These are phyloP conservation scores for Amblyopsis hoosieri DNA, from an alignment of 2,797 vertebrate species.

Conservation along the genomic window DNA sequence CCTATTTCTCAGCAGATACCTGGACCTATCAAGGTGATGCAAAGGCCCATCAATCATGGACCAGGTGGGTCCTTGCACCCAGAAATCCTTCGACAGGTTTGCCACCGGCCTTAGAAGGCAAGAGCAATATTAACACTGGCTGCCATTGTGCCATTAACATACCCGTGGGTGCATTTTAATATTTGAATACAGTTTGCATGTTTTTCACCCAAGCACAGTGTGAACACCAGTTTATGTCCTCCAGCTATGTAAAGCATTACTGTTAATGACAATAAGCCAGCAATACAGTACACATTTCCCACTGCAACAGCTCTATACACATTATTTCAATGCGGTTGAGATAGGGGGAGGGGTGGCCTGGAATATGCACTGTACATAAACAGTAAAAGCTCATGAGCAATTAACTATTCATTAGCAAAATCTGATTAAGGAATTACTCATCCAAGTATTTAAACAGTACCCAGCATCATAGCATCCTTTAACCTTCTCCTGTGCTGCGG, in stretches of 20 bases:
- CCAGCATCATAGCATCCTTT: constrained; percentile 48
- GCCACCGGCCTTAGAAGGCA: constrained; percentile 23
- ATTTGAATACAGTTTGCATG: constrained; percentile 52
- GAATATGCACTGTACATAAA: constrained; percentile 53
- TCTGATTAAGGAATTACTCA: constrained; percentile 65
- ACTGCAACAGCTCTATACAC: constrained; percentile 10
- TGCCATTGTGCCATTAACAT: constrained; percentile 17
- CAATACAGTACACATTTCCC: constrained; percentile 37
- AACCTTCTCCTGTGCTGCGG: constrained; percentile 22
- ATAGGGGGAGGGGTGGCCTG: constrained; percentile 17
- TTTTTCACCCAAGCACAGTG: constrained; percentile 51
- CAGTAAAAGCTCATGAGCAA: constrained; percentile 54
- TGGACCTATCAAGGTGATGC: constrained; percentile 32
- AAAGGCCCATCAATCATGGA: constrained; percentile 53
- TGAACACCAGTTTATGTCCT: constrained; percentile 57
- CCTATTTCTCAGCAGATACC: constrained; percentile 47
- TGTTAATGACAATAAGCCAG: constrained; percentile 45
- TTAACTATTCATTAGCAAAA: constrained; percentile 70
- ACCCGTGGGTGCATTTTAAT: constrained; percentile 61
- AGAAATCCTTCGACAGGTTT: constrained; percentile 40
- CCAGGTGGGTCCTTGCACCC: constrained; percentile 24
- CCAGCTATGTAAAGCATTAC: constrained; percentile 44
- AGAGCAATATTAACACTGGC: constrained; percentile 5
- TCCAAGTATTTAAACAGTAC: constrained; percentile 42
- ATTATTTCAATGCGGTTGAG: constrained; percentile 25